These are phyloP conservation scores for Pycnonotus jocosus DNA, from an alignment of 2,113 vertebrate species.

Conservation along the genomic window DNA sequence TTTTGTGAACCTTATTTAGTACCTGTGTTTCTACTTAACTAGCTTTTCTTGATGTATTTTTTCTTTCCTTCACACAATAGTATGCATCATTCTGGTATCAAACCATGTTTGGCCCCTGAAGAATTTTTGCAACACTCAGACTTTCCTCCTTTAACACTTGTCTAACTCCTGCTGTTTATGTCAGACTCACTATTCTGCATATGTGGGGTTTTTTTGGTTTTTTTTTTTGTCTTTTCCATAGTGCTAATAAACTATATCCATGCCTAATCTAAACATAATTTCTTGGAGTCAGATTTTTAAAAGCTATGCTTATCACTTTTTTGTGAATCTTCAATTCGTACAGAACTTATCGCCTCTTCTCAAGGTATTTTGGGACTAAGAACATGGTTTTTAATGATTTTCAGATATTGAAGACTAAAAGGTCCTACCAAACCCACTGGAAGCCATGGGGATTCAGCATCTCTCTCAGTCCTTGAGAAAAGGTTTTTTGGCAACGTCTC, in stretches of 20 bases:
- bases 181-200: background rate
- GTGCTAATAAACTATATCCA: background rate
- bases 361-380: background rate
- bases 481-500: background rate
- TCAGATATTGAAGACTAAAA: background rate
- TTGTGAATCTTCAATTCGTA: background rate
- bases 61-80: background rate
- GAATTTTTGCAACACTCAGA: background rate
- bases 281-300: background rate
- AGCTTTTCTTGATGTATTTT: background rate
- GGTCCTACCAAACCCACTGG: background rate
- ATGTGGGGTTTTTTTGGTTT: accelerated
- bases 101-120: background rate
- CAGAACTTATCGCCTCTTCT: background rate
- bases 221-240: background rate
- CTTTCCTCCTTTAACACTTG: background rate
- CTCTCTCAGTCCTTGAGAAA: background rate
- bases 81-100: background rate
- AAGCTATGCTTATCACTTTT: background rate
- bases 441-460: background rate
- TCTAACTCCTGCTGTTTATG: background rate
- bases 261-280: background rate
- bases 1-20: background rate
- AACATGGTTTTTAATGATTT: background rate
- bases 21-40: background rate